phyloP scores from a whole-genome alignment of 2,888 invertebrate genomes.

The Chydorus sphaericus region DNA sequence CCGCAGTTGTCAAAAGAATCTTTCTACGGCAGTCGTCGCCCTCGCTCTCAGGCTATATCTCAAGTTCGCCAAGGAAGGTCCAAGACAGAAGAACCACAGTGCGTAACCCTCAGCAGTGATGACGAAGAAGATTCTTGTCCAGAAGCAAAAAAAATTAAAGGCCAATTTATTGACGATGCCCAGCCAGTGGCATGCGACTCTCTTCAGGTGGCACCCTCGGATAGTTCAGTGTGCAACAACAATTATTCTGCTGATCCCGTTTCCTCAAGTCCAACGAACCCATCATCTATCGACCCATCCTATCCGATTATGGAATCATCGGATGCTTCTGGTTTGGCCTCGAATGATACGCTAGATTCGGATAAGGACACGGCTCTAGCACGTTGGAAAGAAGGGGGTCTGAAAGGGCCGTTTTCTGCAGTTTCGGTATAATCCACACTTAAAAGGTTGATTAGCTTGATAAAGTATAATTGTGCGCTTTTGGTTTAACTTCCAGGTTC shows the following conservation, averaged over 20 bases:
- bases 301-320: not conserved
- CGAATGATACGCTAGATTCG: not conserved
- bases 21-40: not conserved
- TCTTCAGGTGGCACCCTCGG: not conserved
- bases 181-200: not conserved
- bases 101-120: constrained; percentile 12
- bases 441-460: too few species aligned
- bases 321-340: not conserved
- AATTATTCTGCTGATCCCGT: not conserved
- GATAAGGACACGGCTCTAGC: not conserved
- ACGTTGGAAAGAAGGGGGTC: constrained; percentile 1
- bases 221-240: not conserved
- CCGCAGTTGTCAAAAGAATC: not conserved
- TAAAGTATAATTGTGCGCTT: too few species aligned
- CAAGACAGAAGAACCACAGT: constrained; percentile 9
- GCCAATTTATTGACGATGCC: not conserved
- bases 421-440: too few species aligned
- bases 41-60: not conserved
- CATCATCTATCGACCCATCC: not conserved
- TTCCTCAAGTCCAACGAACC: not conserved
- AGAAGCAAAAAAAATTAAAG: not conserved
- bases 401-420: constrained; percentile 2
- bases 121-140: constrained; percentile 6
- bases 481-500: too few species aligned
- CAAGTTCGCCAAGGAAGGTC: not conserved